These are phyloP conservation scores for Hermetia illucens DNA, from an alignment of 1,140 invertebrate genomes.

Conservation along the genomic window DNA sequence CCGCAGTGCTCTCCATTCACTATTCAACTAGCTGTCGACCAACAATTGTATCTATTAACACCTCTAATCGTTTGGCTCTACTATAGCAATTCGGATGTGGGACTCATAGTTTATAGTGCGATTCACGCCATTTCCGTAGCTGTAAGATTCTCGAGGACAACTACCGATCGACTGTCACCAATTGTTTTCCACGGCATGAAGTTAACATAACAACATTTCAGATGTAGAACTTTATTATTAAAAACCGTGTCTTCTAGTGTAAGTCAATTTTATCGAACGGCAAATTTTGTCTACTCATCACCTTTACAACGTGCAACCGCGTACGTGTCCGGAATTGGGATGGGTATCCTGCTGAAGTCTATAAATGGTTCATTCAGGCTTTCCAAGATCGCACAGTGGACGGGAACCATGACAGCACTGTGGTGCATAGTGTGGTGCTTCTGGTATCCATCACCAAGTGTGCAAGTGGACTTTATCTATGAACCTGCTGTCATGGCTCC, in stretches of 20 bases:
- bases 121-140: conserved; percentile 42
- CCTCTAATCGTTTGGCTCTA: conserved; percentile 54
- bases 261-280: conserved; percentile 49
- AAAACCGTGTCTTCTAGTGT: no score
- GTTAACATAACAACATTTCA: no score
- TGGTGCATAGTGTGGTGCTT: conserved; percentile 38
- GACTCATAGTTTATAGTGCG: conserved; percentile 36
- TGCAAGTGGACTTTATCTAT: conserved; percentile 43
- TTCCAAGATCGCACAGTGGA: conserved; percentile 27
- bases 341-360: conserved; percentile 41
- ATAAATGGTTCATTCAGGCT: conserved; percentile 27
- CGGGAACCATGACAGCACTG: conserved; percentile 38
- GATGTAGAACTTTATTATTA: no score
- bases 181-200: conserved; percentile 51
- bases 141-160: conserved; percentile 40
- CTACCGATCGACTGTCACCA: conserved; percentile 42
- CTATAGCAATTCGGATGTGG: conserved; percentile 36
- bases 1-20: conserved; percentile 52
- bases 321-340: conserved; percentile 45
- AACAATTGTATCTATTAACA: conserved; percentile 62
- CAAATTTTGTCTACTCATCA: conserved; percentile 44
- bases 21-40: conserved; percentile 62
- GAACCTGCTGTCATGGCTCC: conserved; percentile 42
- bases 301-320: conserved; percentile 46
- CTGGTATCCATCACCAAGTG: conserved; percentile 41